Percentiles rank a stretch among this genome's conserved stretches.
Conservation (phyloP, 2,113 vertebrate genomes). For the Chlamydotis undulata region DNA sequence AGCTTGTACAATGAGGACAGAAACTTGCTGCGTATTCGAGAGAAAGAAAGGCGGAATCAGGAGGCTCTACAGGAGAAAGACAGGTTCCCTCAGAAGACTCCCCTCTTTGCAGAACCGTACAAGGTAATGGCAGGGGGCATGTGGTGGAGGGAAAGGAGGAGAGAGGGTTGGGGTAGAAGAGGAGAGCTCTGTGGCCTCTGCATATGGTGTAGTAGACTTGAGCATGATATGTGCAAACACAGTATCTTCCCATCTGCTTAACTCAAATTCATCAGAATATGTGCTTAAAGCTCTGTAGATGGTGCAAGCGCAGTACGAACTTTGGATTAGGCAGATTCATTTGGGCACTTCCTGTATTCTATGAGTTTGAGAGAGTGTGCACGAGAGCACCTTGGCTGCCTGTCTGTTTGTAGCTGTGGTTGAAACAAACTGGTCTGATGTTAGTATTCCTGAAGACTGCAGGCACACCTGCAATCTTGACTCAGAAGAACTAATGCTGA, state of each 20-base stretch:
- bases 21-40: constrained; percentile 89
- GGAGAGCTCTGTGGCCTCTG: neutral
- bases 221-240: neutral
- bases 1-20: constrained; percentile 89
- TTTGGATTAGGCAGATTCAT: neutral
- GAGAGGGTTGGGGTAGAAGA: neutral
- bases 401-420: neutral
- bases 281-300: neutral
- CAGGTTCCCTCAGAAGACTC: constrained; percentile 74
- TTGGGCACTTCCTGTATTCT: neutral
- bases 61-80: constrained; percentile 85
- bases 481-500: neutral
- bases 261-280: neutral
- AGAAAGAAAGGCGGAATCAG: constrained; percentile 88
- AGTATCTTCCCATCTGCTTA: neutral
- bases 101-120: constrained; percentile 91
- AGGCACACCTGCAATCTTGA: neutral
- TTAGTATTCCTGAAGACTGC: neutral
- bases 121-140: constrained; percentile 75
- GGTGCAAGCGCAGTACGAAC: neutral
- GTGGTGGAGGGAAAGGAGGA: neutral
- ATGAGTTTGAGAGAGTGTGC: neutral
- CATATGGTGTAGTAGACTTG: neutral
- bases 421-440: neutral
- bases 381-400: neutral